Conservation (phyloP, 2,797 vertebrate species). For the Fistularia tabacaria region DNA sequence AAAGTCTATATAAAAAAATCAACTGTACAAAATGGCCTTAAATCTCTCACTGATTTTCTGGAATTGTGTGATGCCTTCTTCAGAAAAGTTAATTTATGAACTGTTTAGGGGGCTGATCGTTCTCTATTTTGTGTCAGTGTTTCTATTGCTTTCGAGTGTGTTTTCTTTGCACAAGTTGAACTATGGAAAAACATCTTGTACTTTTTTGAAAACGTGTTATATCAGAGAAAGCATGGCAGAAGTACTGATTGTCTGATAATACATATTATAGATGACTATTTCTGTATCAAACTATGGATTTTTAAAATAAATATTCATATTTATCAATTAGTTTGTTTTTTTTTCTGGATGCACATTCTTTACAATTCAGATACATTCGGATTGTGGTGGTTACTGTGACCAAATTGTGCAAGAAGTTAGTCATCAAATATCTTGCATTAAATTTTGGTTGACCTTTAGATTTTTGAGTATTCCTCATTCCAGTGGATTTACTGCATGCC, state of each 20-base stretch:
- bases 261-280: conserved; percentile 81
- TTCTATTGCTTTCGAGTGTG: conserved; percentile 84
- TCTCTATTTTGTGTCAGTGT: conserved; percentile 82
- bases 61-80: conserved; percentile 93
- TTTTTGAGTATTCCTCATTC: too few species aligned
- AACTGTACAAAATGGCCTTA: conserved; percentile 97
- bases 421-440: too few species aligned
- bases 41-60: conserved; percentile 91
- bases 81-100: conserved; percentile 64
- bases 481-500: too few species aligned
- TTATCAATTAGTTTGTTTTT: conserved; percentile 40
- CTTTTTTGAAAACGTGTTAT: conserved; percentile 73
- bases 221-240: conserved; percentile 79
- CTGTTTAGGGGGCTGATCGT: conserved; percentile 63
- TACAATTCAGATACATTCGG: not conserved
- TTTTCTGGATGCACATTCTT: not conserved
- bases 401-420: too few species aligned
- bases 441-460: too few species aligned
- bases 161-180: conserved; percentile 77
- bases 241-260: conserved; percentile 79
- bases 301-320: conserved; percentile 89
- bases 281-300: conserved; percentile 86
- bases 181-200: conserved; percentile 69
- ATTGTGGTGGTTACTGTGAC: too few species aligned
- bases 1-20: conserved; percentile 59